Percentiles rank a stretch among this genome's conserved stretches.
Conservation (phyloP, 2,888 invertebrate genomes). For the Leptothorax acervorum region DNA sequence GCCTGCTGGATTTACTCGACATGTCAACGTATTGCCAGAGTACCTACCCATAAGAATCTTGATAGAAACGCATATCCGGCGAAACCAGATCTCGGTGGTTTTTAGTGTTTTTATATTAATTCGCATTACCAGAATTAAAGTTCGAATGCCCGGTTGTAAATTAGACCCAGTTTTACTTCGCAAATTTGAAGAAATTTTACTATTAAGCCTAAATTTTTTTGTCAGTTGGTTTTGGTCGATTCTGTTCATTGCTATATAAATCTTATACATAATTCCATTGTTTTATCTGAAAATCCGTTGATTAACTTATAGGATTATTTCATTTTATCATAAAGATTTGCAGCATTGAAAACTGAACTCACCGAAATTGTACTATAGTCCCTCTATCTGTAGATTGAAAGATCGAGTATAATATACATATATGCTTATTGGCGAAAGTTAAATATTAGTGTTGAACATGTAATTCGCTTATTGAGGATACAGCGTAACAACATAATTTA, state of each 20-base stretch:
- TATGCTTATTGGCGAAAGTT: background rate
- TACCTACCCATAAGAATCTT: background rate
- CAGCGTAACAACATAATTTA: background rate
- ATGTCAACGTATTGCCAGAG: slow-evolving; percentile 56
- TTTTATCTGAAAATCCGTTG: background rate
- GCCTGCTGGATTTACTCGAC: slow-evolving; percentile 84
- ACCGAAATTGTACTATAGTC: background rate
- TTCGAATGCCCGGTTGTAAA: background rate
- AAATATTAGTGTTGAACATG: background rate
- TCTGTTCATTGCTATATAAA: background rate
- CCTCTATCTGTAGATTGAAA: background rate
- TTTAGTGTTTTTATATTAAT: background rate
- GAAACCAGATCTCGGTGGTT: background rate
- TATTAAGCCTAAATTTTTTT: background rate
- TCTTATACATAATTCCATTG: background rate
- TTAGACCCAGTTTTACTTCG: background rate
- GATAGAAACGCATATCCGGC: background rate
- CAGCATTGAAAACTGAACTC: background rate
- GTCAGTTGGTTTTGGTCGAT: background rate
- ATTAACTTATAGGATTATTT: background rate
- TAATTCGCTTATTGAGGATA: background rate
- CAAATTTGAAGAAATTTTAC: background rate
- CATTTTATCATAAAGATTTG: background rate
- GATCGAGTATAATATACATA: background rate
- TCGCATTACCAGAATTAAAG: background rate